These are phyloP conservation scores for Rhinoraja longicauda DNA, from an alignment of 2,797 vertebrate genomes.

Conservation along the genomic window DNA sequence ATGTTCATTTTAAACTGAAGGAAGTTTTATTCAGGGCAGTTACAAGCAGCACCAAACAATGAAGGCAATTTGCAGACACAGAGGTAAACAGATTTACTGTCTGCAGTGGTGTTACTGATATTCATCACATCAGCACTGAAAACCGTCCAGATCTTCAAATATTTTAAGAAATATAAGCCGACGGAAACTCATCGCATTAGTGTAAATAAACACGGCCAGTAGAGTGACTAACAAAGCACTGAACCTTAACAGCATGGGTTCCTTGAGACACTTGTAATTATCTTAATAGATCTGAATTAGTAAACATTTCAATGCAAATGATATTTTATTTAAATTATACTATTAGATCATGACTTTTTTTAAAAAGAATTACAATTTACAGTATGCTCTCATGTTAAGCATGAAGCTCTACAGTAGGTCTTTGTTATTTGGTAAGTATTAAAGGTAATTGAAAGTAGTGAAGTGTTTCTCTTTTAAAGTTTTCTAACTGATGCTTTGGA, in stretches of 20 bases:
- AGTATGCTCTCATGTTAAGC: neutral
- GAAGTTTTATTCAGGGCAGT: neutral
- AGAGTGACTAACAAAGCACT: neutral
- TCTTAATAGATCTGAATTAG: neutral
- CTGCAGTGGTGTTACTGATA: neutral
- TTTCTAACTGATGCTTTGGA: neutral
- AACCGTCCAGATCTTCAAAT: neutral
- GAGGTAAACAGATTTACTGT: neutral
- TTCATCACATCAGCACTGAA: neutral
- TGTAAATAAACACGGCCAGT: neutral
- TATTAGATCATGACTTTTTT: neutral
- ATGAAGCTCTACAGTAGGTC: neutral
- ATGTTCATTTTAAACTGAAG: neutral
- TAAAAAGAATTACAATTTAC: neutral
- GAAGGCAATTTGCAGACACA: neutral
- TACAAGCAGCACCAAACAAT: neutral
- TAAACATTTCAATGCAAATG: constrained; percentile 16
- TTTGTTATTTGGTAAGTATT: neutral
- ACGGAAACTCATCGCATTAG: neutral
- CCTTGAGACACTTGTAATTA: neutral
- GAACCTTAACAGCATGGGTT: neutral
- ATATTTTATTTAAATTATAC: constrained; percentile 3
- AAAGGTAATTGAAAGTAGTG: neutral
- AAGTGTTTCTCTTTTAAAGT: neutral
- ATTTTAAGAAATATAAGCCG: neutral